These are phyloP conservation scores for Turdus rufiventris DNA, from an alignment of 2,113 vertebrate genomes.

Conservation along the genomic window DNA sequence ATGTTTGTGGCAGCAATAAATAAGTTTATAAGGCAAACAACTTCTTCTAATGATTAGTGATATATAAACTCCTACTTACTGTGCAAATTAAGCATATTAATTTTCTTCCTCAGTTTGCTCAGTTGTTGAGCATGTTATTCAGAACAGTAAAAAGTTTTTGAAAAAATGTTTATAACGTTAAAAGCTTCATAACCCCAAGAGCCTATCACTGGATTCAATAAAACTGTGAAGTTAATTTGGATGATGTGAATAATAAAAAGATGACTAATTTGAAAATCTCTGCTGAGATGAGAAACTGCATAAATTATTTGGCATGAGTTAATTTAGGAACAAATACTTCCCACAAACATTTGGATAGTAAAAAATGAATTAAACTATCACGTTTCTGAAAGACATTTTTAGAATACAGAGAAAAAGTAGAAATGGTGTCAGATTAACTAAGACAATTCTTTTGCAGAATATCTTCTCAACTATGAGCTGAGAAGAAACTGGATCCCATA, in stretches of 20 bases:
- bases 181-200: background rate
- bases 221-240: conserved; percentile 6
- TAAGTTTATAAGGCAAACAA: background rate
- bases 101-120: background rate
- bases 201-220: background rate
- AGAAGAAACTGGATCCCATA: background rate
- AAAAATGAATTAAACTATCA: conserved; percentile 1
- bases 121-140: background rate
- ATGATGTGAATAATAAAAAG: conserved; percentile 30
- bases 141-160: background rate
- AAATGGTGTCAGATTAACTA: background rate
- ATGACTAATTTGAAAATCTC: conserved; percentile 24
- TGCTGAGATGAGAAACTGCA: background rate
- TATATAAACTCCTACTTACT: background rate
- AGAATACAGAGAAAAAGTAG: background rate
- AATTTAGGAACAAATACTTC: background rate
- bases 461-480: background rate
- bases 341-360: background rate
- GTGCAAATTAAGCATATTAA: background rate
- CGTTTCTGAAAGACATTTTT: background rate
- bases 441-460: background rate
- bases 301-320: background rate
- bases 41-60: background rate
- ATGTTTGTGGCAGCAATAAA: background rate
- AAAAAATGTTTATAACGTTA: background rate